Evolutionary conservation across 2,797 vertebrate species (phyloP).

Genomic region (Synanceia verrucosa): DNA sequence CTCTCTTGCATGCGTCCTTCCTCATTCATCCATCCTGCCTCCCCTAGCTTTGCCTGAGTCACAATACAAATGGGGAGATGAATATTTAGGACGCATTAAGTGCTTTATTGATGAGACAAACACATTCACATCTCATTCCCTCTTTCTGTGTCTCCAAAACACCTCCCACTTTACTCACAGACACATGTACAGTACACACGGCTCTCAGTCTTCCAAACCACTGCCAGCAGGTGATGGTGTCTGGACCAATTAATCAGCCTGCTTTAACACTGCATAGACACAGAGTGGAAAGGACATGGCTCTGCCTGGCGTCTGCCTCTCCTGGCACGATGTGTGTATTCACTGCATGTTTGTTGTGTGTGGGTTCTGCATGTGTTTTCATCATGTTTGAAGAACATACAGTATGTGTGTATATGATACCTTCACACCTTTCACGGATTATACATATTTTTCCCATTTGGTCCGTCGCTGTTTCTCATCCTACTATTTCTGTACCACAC

Average conservation of each 20-base stretch:
- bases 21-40: slow-evolving; percentile 38
- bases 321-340: not conserved
- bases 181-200: not conserved
- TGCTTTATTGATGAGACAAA: slow-evolving; percentile 58
- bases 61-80: slow-evolving; percentile 28
- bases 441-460: not conserved
- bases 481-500: rapidly evolving
- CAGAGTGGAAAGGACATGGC: not conserved
- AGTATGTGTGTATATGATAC: not conserved
- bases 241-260: slow-evolving; percentile 31
- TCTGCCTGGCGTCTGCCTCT: not conserved
- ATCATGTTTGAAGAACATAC: too few species aligned
- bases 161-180: slow-evolving; percentile 4
- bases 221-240: slow-evolving; percentile 38
- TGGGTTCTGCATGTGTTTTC: not conserved
- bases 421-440: not conserved
- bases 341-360: not conserved
- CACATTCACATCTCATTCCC: slow-evolving; percentile 11
- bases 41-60: slow-evolving; percentile 21
- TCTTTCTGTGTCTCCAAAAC: not conserved
- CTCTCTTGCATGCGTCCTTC: slow-evolving; percentile 14
- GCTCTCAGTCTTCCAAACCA: slow-evolving; percentile 26
- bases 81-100: slow-evolving; percentile 62
- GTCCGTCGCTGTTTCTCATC: not conserved
- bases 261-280: slow-evolving; percentile 8